phyloP scores from a whole-genome alignment of 1,140 invertebrate species.

The Gryllus bimaculatus region DNA sequence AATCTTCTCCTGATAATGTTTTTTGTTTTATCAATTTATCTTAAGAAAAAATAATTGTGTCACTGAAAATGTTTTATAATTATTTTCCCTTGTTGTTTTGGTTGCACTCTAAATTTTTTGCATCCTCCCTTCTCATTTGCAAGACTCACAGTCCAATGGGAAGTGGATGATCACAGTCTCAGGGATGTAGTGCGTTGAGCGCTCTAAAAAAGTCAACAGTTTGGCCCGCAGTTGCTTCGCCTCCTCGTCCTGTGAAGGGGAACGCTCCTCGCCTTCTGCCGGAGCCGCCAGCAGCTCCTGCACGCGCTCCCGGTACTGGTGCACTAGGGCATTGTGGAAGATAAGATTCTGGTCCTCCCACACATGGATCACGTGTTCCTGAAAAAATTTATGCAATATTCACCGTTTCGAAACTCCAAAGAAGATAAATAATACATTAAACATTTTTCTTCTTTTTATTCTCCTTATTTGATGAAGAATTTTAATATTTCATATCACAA shows the following conservation, averaged over 20 bases:
- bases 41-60: too few relatives aligned
- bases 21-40: too few relatives aligned
- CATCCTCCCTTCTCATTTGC: background rate
- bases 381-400: slow-evolving; percentile 7
- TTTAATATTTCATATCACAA: background rate
- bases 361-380: slow-evolving; percentile 82
- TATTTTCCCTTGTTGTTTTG: too few relatives aligned
- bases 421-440: background rate
- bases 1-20: too few relatives aligned
- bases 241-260: slow-evolving; percentile 35
- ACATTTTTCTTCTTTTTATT: background rate
- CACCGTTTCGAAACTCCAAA: background rate
- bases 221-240: slow-evolving; percentile 59
- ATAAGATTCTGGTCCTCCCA: slow-evolving; percentile 80
- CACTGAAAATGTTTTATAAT: too few relatives aligned
- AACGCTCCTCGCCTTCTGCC: slow-evolving; percentile 44
- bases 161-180: slow-evolving; percentile 84
- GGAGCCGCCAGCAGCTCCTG: slow-evolving; percentile 43
- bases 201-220: slow-evolving; percentile 73
- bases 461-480: background rate
- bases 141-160: slow-evolving; percentile 58
- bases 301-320: slow-evolving; percentile 68
- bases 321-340: slow-evolving; percentile 85
- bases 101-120: too few relatives aligned
- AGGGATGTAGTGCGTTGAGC: slow-evolving; percentile 72